These are phyloP conservation scores for Stegana nigrithorax DNA, from an alignment of 2,888 invertebrate genomes.

Conservation along the genomic window DNA sequence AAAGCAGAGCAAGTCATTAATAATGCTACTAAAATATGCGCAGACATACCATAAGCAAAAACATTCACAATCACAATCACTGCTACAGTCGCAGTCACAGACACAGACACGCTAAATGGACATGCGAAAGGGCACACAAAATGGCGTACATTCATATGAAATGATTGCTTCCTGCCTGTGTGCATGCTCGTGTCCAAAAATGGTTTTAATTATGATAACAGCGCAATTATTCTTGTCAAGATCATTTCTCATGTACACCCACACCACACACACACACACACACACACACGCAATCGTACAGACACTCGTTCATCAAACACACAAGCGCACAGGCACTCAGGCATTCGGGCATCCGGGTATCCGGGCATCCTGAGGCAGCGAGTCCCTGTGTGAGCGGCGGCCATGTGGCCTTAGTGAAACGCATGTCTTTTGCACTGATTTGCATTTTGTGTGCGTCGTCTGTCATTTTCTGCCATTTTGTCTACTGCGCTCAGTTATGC, in stretches of 20 bases:
- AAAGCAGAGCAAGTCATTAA: conserved; percentile 29
- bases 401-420: too few species aligned
- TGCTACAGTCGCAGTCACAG: too few species aligned
- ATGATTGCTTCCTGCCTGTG: conserved; percentile 48
- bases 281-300: too few species aligned
- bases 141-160: conserved; percentile 59
- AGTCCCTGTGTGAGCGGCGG: background rate
- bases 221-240: conserved; percentile 65
- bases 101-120: background rate
- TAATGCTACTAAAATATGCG: conserved; percentile 40
- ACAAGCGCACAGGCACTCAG: too few species aligned
- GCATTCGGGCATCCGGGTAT: too few species aligned
- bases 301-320: too few species aligned
- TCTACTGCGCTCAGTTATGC: background rate
- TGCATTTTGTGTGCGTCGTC: conserved; percentile 42
- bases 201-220: conserved; percentile 64
- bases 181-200: conserved; percentile 42
- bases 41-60: conserved; percentile 28
- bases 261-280: conserved; percentile 26
- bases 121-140: conserved; percentile 49
- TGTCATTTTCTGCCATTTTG: conserved; percentile 47
- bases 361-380: too few species aligned
- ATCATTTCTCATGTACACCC: conserved; percentile 52
- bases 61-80: conserved; percentile 1
- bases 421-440: conserved; percentile 32